Evolutionary conservation across 2,888 invertebrate genomes (phyloP).

Genomic region (Drosophila picticornis): DNA sequence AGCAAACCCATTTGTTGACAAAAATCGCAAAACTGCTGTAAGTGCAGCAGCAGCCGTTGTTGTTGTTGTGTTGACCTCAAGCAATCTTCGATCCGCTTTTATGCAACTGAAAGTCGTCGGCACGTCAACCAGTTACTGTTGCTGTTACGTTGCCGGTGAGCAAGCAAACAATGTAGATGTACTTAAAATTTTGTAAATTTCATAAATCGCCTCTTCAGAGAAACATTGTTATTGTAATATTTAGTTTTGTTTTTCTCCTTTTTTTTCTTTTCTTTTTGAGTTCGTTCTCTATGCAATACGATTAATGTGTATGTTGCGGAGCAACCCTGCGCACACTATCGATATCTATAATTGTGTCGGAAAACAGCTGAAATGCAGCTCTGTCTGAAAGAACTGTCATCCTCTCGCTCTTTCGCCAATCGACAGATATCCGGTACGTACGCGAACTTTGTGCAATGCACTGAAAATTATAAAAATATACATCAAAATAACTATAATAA

Average conservation of each 20-base stretch:
- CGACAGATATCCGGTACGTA: constrained; percentile 85
- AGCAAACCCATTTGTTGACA: constrained; percentile 70
- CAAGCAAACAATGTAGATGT: constrained; percentile 42
- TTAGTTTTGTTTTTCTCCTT: constrained; percentile 30
- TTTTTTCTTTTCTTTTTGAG: constrained; percentile 39
- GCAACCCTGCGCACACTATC: constrained; percentile 50
- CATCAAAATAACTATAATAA: constrained; percentile 32
- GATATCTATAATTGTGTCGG: constrained; percentile 20
- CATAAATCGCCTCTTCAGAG: constrained; percentile 21
- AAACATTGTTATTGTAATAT: constrained; percentile 46
- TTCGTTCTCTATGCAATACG: constrained; percentile 36
- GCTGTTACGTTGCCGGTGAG: constrained; percentile 22
- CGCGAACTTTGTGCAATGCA: constrained; percentile 73
- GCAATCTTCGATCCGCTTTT: constrained; percentile 47
- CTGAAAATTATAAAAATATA: constrained; percentile 57
- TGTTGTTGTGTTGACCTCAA: constrained; percentile 7
- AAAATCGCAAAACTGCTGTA: constrained; percentile 23
- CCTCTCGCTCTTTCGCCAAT: constrained; percentile 84
- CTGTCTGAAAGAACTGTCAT: constrained; percentile 54
- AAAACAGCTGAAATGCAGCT: constrained; percentile 37
- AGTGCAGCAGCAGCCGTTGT: constrained; percentile 44
- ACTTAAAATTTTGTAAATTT: constrained; percentile 55
- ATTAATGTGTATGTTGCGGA: constrained; percentile 26
- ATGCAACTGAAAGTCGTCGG: constrained; percentile 57
- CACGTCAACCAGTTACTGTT: constrained; percentile 16